Conservation (phyloP, 2,888 invertebrate species). For the Atherix ibis region DNA sequence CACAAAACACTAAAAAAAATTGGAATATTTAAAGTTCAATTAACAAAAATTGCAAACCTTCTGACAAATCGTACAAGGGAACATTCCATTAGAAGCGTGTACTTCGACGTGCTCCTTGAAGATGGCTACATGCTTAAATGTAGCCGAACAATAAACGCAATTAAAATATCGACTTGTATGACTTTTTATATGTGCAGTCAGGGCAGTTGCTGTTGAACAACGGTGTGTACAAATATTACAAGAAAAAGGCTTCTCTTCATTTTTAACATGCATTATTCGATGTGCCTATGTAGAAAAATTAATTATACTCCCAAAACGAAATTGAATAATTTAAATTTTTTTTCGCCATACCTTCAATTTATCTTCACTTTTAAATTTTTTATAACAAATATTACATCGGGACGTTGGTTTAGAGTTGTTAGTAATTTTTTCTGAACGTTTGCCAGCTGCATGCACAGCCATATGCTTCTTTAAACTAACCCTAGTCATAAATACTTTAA, state of each 20-base stretch:
- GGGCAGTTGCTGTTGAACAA: slow-evolving; percentile 55
- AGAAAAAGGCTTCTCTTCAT: slow-evolving; percentile 51
- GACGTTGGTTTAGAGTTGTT: slow-evolving; percentile 27
- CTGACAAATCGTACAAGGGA: slow-evolving; percentile 51
- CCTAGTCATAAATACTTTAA: slow-evolving; percentile 16
- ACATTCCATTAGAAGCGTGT: slow-evolving; percentile 47
- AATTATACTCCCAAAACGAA: slow-evolving; percentile 1
- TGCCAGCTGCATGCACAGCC: slow-evolving; percentile 10
- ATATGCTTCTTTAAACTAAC: slow-evolving; percentile 14
- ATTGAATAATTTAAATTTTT: background rate
- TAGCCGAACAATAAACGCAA: slow-evolving; percentile 55
- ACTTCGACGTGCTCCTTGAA: slow-evolving; percentile 49
- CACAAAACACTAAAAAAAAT: too few species aligned
- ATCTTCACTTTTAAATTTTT: slow-evolving; percentile 45
- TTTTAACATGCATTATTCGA: slow-evolving; percentile 47
- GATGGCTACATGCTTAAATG: slow-evolving; percentile 48
- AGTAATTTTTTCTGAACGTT: slow-evolving; percentile 2
- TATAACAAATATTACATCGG: slow-evolving; percentile 50
- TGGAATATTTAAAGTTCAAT: background rate
- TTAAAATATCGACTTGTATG: slow-evolving; percentile 31
- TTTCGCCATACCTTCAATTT: slow-evolving; percentile 35
- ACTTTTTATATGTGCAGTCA: slow-evolving; percentile 54
- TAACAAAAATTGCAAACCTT: slow-evolving; percentile 29
- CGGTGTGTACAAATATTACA: slow-evolving; percentile 48
- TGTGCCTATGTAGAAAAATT: slow-evolving; percentile 35